Conservation (phyloP, 1,140 invertebrate species). For the Leptopilina boulardi region DNA sequence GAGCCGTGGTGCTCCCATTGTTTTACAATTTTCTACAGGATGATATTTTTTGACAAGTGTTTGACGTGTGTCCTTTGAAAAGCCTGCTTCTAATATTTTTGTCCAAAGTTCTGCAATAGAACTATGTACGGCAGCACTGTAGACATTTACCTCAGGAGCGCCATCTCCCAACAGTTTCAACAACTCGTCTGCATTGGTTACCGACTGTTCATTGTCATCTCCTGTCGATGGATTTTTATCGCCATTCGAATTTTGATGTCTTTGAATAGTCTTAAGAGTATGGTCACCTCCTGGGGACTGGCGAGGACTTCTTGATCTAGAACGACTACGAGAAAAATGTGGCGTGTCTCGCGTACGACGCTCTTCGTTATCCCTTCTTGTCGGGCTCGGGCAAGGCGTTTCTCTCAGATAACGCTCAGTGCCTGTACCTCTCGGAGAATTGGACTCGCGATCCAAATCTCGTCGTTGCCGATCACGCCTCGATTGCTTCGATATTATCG, state of each 20-base stretch:
- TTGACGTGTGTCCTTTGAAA: neutral
- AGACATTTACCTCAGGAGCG: neutral
- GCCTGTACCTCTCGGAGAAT: neutral
- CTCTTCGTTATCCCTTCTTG: neutral
- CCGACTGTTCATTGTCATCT: too few relatives aligned
- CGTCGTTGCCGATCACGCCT: neutral
- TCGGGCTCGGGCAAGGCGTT: neutral
- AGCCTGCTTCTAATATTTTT: neutral
- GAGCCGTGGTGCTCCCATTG: too few relatives aligned
- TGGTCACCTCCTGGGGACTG: too few relatives aligned
- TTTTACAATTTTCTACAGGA: too few relatives aligned
- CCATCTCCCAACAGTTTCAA: neutral
- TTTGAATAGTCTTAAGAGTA: too few relatives aligned
- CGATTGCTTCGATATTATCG: neutral
- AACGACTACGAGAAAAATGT: neutral
- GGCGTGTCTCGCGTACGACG: neutral
- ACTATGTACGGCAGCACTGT: neutral
- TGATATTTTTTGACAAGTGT: too few relatives aligned
- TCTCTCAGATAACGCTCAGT: neutral
- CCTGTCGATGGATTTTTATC: too few relatives aligned
- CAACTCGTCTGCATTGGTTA: neutral
- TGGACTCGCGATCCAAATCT: conserved; percentile 37
- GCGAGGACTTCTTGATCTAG: too few relatives aligned
- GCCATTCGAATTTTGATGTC: too few relatives aligned
- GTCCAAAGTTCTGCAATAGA: neutral